Base-by-base conservation (phyloP, 2,797 vertebrate species). In the Lagodon rhomboides region DNA sequence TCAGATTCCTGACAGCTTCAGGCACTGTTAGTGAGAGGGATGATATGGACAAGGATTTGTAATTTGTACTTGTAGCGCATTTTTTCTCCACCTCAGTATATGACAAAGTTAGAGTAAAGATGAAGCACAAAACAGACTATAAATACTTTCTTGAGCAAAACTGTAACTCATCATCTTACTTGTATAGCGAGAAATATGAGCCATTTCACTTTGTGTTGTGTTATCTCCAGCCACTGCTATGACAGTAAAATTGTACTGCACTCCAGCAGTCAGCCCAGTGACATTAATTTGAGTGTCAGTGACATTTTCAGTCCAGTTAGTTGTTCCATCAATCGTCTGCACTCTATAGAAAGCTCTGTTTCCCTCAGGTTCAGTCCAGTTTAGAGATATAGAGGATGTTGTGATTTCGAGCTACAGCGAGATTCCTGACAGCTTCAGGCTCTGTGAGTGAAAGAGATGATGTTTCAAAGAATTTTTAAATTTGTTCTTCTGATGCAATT, bases 121-220 rank as follows among this genome's bases (percentile, higher is more conserved):
- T 1, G 34, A 38, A 10, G 34, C 34, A 9, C 8, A 9, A 38
- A 38, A n/a, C n/a, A n/a, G n/a, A n/a, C n/a, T n/a, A n/a, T n/a
- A n/a, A n/a, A n/a, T n/a, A n/a, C n/a, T n/a, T n/a, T n/a, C n/a
- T n/a, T n/a, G n/a, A n/a, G n/a, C n/a, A n/a, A n/a, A n/a, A n/a
- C n/a, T n/a, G n/a, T n/a, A 27, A 55, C 3, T 55, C 15, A 27
- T 55, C 87, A 38, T 38, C 38, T 88, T 79, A 86, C 84, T 77
- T 70, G 86, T 88, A 27, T 78, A 84, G 10, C 1, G 62, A n/a
- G 12, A 80, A 18, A 27, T 44, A 13, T 16, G 44, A 16, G 8
- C 30, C 20, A 10, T 11, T 34, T 4, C 30, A 51, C 49, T 34
- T n/a, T 53, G 6, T 51, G 53, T 47, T 1, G 1, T 0, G 23